Evolutionary conservation across 2,888 invertebrate species (phyloP).

Genomic region (Pristionchus fissidentatus): DNA sequence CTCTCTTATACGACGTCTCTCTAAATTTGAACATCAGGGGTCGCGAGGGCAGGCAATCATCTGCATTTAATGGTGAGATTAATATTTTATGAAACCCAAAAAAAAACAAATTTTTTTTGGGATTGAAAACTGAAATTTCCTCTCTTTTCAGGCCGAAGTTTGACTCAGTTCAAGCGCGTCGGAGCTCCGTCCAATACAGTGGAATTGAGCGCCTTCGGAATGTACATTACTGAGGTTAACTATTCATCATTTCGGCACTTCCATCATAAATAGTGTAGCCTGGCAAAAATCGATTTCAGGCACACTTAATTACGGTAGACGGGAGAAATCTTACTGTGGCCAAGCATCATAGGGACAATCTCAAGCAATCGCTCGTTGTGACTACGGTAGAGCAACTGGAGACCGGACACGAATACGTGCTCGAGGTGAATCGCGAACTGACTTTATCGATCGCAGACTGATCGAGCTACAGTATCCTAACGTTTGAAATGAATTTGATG

Average conservation of each 20-base stretch:
- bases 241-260: background rate
- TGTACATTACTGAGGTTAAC: background rate
- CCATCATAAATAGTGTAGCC: too few species aligned
- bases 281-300: background rate
- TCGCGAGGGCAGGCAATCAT: background rate
- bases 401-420: background rate
- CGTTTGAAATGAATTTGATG: background rate
- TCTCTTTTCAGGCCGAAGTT: background rate
- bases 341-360: background rate
- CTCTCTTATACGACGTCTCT: background rate
- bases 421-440: slow-evolving; percentile 15
- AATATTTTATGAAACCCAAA: background rate
- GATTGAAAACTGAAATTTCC: background rate
- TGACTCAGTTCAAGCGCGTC: background rate
- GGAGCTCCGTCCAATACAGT: background rate
- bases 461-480: background rate
- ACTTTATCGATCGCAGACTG: background rate
- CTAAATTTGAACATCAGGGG: background rate
- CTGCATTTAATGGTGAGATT: background rate
- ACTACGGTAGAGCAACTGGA: background rate
- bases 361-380: background rate
- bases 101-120: background rate
- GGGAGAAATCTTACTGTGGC: background rate
- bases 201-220: background rate
- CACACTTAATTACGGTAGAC: background rate